Conservation (phyloP, 2,113 vertebrate genomes). For the Limanda limanda region DNA sequence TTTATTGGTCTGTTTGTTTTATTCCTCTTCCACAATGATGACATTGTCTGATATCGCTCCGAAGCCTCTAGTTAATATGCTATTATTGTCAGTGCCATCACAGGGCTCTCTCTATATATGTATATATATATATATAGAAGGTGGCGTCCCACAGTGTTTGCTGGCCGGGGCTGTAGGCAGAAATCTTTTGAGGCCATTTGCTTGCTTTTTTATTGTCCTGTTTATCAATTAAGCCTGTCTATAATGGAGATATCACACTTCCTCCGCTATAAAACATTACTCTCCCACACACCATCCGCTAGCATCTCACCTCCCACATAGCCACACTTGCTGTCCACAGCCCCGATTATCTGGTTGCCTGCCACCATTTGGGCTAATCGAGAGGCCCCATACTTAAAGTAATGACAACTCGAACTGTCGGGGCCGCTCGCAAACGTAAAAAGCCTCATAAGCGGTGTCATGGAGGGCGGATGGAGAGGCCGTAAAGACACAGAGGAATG, state of each 20-base stretch:
- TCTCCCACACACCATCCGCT: constrained; percentile 81
- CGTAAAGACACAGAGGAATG: constrained; percentile 54
- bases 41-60: constrained; percentile 58
- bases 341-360: constrained; percentile 70
- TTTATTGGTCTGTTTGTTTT: constrained; percentile 65
- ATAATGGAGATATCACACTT: constrained; percentile 78
- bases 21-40: constrained; percentile 63
- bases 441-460: constrained; percentile 68
- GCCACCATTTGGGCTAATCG: constrained; percentile 79
- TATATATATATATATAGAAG: constrained; percentile 18
- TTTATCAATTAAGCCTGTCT: constrained; percentile 81
- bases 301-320: constrained; percentile 81
- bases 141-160: constrained; percentile 48
- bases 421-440: constrained; percentile 43
- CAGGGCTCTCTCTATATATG: constrained; percentile 7
- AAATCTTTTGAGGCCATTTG: constrained; percentile 66
- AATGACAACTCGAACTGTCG: constrained; percentile 71
- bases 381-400: constrained; percentile 71
- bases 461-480: constrained; percentile 66
- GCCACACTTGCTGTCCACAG: constrained; percentile 77
- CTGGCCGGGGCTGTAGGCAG: constrained; percentile 50
- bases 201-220: constrained; percentile 70
- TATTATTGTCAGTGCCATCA: constrained; percentile 58
- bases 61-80: constrained; percentile 62
- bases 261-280: constrained; percentile 78